Evolutionary conservation across 1,140 invertebrate genomes (phyloP).

Genomic region (Sycophaga agraensis): DNA sequence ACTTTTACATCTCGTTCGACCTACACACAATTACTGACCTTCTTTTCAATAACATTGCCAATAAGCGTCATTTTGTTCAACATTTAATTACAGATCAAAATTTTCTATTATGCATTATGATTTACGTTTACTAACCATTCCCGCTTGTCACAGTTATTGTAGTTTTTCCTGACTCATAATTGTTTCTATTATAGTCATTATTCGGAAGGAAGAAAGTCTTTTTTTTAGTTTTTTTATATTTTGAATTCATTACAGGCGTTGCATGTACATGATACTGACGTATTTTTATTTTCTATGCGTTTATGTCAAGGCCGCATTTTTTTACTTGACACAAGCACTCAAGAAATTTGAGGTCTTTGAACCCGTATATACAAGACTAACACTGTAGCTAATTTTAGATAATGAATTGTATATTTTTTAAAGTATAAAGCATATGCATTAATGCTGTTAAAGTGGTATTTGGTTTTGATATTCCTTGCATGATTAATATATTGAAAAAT

Average conservation of each 20-base stretch:
- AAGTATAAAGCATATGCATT: conserved; percentile 18
- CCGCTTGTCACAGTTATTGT: conserved; percentile 5
- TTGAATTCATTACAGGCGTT: conserved; percentile 2
- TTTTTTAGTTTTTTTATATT: conserved; percentile 3
- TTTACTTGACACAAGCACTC: conserved; percentile 12
- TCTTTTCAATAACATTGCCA: conserved; percentile 25
- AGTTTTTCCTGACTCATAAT: conserved; percentile 1
- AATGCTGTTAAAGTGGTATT: background rate
- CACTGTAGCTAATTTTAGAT: background rate
- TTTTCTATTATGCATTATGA: conserved; percentile 14
- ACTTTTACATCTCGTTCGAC: conserved; percentile 6
- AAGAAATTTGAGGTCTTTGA: conserved; percentile 15
- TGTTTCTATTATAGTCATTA: background rate
- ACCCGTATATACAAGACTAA: background rate
- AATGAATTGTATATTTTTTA: conserved; percentile 7
- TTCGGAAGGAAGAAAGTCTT: background rate
- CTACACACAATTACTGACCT: conserved; percentile 20
- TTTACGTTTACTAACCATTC: conserved; percentile 3
- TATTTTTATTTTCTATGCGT: conserved; percentile 6
- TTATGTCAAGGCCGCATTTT: conserved; percentile 1
- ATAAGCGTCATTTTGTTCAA: conserved; percentile 19
- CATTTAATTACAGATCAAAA: conserved; percentile 10
- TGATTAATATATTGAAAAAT: conserved; percentile 14
- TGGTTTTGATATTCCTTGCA: background rate
- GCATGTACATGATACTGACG: conserved; percentile 1